phyloP scores from a whole-genome alignment of 2,113 vertebrate genomes.

The Morone chrysops region DNA sequence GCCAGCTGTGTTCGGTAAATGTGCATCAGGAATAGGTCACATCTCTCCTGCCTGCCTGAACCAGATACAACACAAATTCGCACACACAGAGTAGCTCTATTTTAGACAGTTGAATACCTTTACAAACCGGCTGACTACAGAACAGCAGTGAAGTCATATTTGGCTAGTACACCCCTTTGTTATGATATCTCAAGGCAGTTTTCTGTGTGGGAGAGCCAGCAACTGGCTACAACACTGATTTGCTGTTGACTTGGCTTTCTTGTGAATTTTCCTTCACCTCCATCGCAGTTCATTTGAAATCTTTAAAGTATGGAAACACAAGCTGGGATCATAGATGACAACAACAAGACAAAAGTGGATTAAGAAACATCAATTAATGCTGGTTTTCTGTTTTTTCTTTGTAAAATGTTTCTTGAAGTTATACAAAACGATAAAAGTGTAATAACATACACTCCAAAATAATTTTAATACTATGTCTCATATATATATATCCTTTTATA shows the following conservation, averaged over 20 bases:
- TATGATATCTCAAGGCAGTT: constrained; percentile 45
- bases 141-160: constrained; percentile 58
- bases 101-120: constrained; percentile 18
- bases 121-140: constrained; percentile 27
- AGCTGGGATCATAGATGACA: neutral
- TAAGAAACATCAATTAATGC: neutral
- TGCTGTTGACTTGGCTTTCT: constrained; percentile 5
- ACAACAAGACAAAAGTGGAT: neutral
- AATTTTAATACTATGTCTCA: neutral
- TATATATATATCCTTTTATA: neutral
- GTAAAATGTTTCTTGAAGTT: constrained; percentile 3
- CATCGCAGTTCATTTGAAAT: neutral
- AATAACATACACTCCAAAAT: neutral
- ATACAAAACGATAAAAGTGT: neutral
- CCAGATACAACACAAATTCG: constrained; percentile 30
- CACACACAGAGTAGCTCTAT: neutral
- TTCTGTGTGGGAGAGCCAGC: constrained; percentile 31
- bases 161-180: constrained; percentile 39
- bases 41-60: constrained; percentile 33
- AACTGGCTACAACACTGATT: constrained; percentile 17
- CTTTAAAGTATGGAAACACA: neutral
- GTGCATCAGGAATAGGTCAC: constrained; percentile 59
- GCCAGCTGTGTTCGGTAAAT: constrained; percentile 71
- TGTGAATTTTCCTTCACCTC: constrained; percentile 20
- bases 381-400: neutral